Conservation (phyloP, 1,140 invertebrate species). For the Diorhabda elongata region DNA sequence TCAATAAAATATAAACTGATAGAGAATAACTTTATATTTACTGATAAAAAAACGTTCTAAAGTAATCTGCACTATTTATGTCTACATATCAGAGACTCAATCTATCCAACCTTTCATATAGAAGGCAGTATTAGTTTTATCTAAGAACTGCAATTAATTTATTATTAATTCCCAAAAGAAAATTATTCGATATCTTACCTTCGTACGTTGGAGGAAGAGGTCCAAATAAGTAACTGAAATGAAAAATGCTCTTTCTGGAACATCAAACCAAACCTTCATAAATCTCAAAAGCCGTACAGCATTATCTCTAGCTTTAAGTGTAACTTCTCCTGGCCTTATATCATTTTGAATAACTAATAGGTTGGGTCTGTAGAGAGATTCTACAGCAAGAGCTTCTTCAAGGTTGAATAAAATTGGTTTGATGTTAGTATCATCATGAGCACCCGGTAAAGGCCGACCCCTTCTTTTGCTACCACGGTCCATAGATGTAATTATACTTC, state of each 20-base stretch:
- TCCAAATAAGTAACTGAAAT: conserved; percentile 31
- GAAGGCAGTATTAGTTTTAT: too few relatives aligned
- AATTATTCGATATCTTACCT: conserved; percentile 23
- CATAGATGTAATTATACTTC: conserved; percentile 24
- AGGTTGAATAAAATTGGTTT: conserved; percentile 33
- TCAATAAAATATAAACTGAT: too few relatives aligned
- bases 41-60: too few relatives aligned
- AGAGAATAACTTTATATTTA: too few relatives aligned
- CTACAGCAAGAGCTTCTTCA: conserved; percentile 31
- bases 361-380: conserved; percentile 30
- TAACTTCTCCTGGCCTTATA: conserved; percentile 32
- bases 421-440: conserved; percentile 19
- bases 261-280: conserved; percentile 33
- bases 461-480: conserved; percentile 34
- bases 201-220: conserved; percentile 32
- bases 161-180: not conserved
- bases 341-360: conserved; percentile 27
- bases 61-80: too few relatives aligned
- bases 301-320: conserved; percentile 26
- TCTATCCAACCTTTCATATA: too few relatives aligned
- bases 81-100: too few relatives aligned
- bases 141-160: too few relatives aligned
- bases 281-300: conserved; percentile 31
- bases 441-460: conserved; percentile 36
- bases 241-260: conserved; percentile 31